These are phyloP conservation scores for Scaptomyza parva DNA, from an alignment of 2,888 invertebrate genomes.

Conservation along the genomic window DNA sequence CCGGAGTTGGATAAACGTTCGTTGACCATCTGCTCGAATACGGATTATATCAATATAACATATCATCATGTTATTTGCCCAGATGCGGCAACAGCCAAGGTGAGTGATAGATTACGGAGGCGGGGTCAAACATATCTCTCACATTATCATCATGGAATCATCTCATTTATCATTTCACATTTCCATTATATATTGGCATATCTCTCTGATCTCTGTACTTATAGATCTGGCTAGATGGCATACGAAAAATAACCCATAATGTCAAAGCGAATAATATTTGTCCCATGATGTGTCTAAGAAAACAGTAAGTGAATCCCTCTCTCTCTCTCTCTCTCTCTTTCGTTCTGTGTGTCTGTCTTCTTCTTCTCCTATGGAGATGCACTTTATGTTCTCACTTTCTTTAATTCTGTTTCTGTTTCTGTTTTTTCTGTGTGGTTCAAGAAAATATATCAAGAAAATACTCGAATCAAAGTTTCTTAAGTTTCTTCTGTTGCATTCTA, in stretches of 20 bases:
- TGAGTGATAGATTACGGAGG: slow-evolving; percentile 85
- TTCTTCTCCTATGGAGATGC: slow-evolving; percentile 19
- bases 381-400: slow-evolving; percentile 22
- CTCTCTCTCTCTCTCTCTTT: background rate
- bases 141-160: slow-evolving; percentile 17
- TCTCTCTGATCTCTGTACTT: slow-evolving; percentile 82
- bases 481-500: slow-evolving; percentile 7
- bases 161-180: too few species aligned
- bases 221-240: slow-evolving; percentile 97
- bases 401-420: slow-evolving; percentile 17
- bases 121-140: slow-evolving; percentile 12
- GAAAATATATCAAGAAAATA: background rate
- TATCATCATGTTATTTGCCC: slow-evolving; percentile 98
- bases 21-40: slow-evolving; percentile 98
- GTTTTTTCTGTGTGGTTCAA: slow-evolving; percentile 16
- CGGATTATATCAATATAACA: slow-evolving; percentile 99
- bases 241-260: slow-evolving; percentile 98
- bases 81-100: slow-evolving; percentile 96
- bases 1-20: slow-evolving; percentile 94
- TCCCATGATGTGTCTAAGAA: slow-evolving; percentile 99
- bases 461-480: background rate
- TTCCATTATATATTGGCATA: too few species aligned
- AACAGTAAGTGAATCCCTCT: slow-evolving; percentile 94
- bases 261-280: slow-evolving; percentile 99
- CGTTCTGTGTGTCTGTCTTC: background rate